Conservation (phyloP, 2,113 vertebrate species). For the Suricata suricatta region DNA sequence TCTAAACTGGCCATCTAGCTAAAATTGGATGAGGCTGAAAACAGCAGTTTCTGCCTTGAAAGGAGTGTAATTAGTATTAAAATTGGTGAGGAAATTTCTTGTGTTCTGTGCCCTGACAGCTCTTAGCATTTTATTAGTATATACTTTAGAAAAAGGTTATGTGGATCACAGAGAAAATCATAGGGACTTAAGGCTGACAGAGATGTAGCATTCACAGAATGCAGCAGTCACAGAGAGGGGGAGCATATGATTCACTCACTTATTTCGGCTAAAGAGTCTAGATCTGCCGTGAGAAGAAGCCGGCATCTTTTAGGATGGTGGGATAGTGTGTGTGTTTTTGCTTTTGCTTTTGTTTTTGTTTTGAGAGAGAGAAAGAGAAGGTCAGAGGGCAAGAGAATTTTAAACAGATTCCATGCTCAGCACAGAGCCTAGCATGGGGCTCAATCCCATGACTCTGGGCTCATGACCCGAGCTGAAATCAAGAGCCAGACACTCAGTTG, state of each 20-base stretch:
- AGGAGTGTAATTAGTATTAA: slow-evolving; percentile 22
- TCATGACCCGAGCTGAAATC: too few relatives aligned
- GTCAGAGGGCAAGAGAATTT: too few relatives aligned
- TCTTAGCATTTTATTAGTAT: background rate
- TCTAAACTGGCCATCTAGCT: slow-evolving; percentile 51
- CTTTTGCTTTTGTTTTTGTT: background rate
- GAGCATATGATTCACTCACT: background rate
- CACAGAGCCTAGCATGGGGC: too few relatives aligned
- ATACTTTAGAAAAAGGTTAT: background rate
- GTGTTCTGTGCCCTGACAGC: background rate
- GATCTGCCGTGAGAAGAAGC: background rate
- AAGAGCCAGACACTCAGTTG: too few relatives aligned
- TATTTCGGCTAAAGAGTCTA: background rate
- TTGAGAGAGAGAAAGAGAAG: too few relatives aligned
- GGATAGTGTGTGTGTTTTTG: background rate
- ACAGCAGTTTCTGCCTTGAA: slow-evolving; percentile 29
- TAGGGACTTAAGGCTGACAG: accelerated
- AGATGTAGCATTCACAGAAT: too few relatives aligned
- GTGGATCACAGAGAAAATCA: background rate
- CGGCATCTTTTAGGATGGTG: background rate
- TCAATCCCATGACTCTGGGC: too few relatives aligned
- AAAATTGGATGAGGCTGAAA: slow-evolving; percentile 22
- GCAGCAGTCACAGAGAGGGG: background rate
- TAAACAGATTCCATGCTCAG: too few relatives aligned
- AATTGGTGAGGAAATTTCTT: slow-evolving; percentile 3